phyloP scores from a whole-genome alignment of 2,797 vertebrate genomes.

The Catamblyrhynchus diadema region DNA sequence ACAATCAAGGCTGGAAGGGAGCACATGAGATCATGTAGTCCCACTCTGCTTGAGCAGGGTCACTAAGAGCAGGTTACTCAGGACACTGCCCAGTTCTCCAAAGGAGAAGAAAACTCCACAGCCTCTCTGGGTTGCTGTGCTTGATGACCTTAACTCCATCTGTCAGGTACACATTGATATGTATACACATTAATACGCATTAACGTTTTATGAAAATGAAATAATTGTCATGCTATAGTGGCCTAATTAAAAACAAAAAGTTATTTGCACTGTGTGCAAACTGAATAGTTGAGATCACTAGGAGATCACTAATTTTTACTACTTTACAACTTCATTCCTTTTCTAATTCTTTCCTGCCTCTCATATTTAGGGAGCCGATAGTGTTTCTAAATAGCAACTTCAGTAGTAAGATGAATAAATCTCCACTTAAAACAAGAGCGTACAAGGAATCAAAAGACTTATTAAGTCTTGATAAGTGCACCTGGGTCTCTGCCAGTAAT shows the following conservation, averaged over 20 bases:
- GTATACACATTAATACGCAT: background rate
- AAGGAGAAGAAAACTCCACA: background rate
- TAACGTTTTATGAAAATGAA: background rate
- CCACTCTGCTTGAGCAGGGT: background rate
- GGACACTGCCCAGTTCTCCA: background rate
- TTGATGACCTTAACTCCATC: background rate
- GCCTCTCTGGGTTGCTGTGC: background rate
- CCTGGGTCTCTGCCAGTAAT: background rate
- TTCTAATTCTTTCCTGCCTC: background rate
- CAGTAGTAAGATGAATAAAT: background rate
- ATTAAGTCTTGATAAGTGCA: background rate
- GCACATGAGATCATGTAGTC: background rate
- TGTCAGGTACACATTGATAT: background rate
- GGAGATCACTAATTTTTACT: background rate
- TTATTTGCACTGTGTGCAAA: background rate
- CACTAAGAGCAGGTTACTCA: background rate
- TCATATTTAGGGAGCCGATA: background rate
- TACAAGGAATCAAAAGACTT: background rate
- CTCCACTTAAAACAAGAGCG: background rate
- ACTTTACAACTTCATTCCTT: background rate
- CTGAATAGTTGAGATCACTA: background rate
- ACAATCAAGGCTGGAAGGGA: background rate
- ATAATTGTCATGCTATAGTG: background rate
- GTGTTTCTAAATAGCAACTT: background rate
- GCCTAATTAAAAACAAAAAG: background rate